phyloP scores from a whole-genome alignment of 2,888 invertebrate genomes.

The Heliconius erato region DNA sequence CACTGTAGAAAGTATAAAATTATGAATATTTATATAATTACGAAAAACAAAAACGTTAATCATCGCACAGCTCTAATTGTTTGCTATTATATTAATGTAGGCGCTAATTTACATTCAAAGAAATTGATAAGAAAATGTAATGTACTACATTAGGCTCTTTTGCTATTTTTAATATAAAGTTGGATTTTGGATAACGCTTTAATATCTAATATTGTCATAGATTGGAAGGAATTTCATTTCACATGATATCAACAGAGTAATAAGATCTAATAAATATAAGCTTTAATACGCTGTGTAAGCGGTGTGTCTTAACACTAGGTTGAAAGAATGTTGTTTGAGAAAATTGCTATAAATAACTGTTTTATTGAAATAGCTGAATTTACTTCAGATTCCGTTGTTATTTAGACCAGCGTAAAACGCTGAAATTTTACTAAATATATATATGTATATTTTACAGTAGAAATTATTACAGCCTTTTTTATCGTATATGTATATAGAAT shows the following conservation, averaged over 20 bases:
- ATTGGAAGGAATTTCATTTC: too few relatives aligned
- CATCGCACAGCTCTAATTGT: slow-evolving; percentile 13
- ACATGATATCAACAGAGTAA: background rate
- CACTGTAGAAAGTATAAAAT: background rate
- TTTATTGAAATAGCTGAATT: too few relatives aligned
- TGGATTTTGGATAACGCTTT: background rate
- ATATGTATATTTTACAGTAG: too few relatives aligned
- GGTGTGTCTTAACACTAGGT: too few relatives aligned
- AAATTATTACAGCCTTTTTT: too few relatives aligned
- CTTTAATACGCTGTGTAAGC: too few relatives aligned
- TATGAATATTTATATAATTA: slow-evolving; percentile 10
- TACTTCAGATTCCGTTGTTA: too few relatives aligned
- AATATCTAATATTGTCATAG: background rate
- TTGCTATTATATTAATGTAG: slow-evolving; percentile 39
- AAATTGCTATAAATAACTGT: too few relatives aligned
- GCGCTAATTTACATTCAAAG: slow-evolving; percentile 24
- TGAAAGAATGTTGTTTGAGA: too few relatives aligned
- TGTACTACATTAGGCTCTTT: background rate
- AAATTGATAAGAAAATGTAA: background rate
- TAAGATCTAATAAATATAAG: background rate
- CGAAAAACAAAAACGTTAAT: slow-evolving; percentile 3
- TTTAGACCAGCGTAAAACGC: too few relatives aligned
- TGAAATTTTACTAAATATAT: too few relatives aligned
- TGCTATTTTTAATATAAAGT: background rate
- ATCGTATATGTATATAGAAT: too few relatives aligned